Conservation (phyloP, 2,797 vertebrate genomes). For the Mus caroli region DNA sequence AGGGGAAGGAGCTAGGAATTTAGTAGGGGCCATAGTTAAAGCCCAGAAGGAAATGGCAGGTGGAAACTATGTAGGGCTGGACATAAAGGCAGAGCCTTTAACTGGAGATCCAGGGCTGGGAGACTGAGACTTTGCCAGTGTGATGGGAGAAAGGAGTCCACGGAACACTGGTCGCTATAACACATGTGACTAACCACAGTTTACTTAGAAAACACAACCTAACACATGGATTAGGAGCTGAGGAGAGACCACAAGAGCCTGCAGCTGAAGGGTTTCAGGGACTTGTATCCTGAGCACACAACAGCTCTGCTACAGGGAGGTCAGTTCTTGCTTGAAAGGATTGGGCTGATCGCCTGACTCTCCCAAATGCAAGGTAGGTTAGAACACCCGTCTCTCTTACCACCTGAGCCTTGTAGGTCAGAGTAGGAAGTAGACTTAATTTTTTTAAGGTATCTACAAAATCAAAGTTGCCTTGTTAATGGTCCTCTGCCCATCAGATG, state of each 20-base stretch:
- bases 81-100: neutral
- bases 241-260: neutral
- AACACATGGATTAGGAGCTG: neutral
- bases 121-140: neutral
- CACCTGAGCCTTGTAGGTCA: neutral
- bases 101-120: neutral
- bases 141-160: neutral
- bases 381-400: neutral
- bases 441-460: neutral
- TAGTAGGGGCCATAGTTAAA: neutral
- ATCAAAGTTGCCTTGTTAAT: constrained; percentile 28
- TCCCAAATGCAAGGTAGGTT: neutral
- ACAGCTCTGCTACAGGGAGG: neutral
- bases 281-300: rapidly evolving
- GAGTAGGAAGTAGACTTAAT: neutral
- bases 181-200: neutral
- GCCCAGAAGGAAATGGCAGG: neutral
- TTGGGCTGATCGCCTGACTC: neutral
- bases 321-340: neutral
- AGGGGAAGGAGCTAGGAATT: neutral
- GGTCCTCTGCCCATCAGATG: neutral
- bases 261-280: neutral
- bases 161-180: neutral
- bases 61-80: neutral
- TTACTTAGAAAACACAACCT: neutral